Conservation (phyloP, 2,888 invertebrate species). For the Drosophila flavopinicola region DNA sequence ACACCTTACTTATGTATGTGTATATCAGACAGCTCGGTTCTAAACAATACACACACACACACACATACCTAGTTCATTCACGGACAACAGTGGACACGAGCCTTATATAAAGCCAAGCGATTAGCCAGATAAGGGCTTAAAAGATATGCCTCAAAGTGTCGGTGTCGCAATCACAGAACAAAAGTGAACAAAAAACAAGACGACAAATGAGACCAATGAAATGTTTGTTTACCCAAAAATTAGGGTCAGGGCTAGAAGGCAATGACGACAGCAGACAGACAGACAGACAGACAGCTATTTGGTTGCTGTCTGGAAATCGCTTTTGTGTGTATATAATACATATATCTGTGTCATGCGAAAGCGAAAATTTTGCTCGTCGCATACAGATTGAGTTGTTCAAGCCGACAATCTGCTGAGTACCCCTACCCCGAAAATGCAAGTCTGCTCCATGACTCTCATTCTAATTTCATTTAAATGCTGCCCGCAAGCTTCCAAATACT, state of each 20-base stretch:
- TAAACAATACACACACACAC: constrained; percentile 41
- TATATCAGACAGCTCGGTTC: constrained; percentile 27
- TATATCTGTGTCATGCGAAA: constrained; percentile 75
- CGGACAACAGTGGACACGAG: constrained; percentile 19
- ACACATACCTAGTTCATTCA: constrained; percentile 33
- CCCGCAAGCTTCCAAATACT: constrained; percentile 12
- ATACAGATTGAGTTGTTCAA: constrained; percentile 46
- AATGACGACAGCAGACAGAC: constrained; percentile 38
- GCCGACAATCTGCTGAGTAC: constrained; percentile 3
- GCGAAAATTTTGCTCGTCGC: constrained; percentile 57
- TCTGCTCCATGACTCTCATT: constrained; percentile 66
- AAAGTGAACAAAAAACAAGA: constrained; percentile 35
- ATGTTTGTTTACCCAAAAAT: constrained; percentile 68
- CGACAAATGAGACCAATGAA: constrained; percentile 35
- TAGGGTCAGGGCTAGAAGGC: constrained; percentile 74
- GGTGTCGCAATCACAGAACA: constrained; percentile 45
- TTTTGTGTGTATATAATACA: constrained; percentile 19
- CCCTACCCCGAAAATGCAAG: constrained; percentile 26
- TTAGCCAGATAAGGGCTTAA: constrained; percentile 58
- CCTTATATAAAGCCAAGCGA: constrained; percentile 20
- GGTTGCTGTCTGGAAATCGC: constrained; percentile 29
- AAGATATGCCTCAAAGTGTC: constrained; percentile 46
- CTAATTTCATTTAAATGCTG: constrained; percentile 71
- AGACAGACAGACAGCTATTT: constrained; percentile 2
- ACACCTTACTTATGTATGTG: constrained; percentile 64